A percentile compares a stretch with the other conserved stretches of the same genome.
Evolutionary conservation across 2,113 vertebrate genomes (phyloP).

Genomic region (Hassar affinis): DNA sequence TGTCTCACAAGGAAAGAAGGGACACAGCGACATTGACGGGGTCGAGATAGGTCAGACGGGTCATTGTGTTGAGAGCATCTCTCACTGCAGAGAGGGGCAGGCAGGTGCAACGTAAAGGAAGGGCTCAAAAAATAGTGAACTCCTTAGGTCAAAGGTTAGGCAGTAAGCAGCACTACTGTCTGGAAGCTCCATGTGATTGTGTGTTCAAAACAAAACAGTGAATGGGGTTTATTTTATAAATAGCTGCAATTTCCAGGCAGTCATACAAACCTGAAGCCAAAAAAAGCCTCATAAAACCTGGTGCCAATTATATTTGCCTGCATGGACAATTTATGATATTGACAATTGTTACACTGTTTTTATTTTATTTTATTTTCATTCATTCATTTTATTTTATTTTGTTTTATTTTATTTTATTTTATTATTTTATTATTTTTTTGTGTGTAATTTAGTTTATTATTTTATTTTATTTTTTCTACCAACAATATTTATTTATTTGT

Average conservation of each 20-base stretch:
- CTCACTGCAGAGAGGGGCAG: constrained; percentile 31
- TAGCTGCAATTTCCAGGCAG: background rate
- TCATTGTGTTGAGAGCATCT: constrained; percentile 35
- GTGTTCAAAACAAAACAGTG: background rate
- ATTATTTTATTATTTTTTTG: no score
- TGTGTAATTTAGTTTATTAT: no score
- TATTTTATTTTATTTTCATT: background rate
- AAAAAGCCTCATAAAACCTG: constrained; percentile 49
- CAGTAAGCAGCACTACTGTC: constrained; percentile 36
- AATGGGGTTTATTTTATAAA: constrained; percentile 24
- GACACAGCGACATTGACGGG: constrained; percentile 36
- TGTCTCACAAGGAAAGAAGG: constrained; percentile 40
- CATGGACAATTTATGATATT: background rate
- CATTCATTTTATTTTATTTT: no score
- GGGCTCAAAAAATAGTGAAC: constrained; percentile 48
- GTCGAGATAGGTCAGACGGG: constrained; percentile 49
- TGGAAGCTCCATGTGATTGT: background rate
- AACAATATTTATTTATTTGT: no score
- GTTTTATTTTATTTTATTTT: no score
- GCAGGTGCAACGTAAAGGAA: constrained; percentile 52
- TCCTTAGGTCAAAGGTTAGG: constrained; percentile 47
- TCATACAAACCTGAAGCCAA: constrained; percentile 28
- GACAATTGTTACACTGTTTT: background rate
- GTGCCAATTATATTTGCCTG: constrained; percentile 41
- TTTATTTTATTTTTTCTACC: no score